These are phyloP conservation scores for Sphaeramia orbicularis DNA, from an alignment of 2,797 vertebrate genomes.

Conservation along the genomic window DNA sequence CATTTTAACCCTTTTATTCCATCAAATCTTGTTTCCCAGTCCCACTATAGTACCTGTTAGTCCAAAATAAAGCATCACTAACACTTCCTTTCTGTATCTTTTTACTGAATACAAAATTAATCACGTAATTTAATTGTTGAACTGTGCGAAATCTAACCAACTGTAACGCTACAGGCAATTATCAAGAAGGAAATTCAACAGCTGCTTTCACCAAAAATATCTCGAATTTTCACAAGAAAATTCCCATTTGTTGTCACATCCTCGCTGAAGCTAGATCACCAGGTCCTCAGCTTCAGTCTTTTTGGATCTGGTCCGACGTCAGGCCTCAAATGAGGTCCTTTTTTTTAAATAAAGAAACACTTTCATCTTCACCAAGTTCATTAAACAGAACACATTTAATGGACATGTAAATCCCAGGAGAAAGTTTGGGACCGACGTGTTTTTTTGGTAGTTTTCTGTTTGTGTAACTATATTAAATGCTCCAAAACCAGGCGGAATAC, in stretches of 20 bases:
- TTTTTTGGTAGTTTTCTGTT: too few species aligned
- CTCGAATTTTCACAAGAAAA: too few species aligned
- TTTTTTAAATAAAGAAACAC: background rate
- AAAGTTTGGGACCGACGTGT: conserved; percentile 18
- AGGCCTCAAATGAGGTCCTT: background rate
- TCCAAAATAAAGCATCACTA: too few species aligned
- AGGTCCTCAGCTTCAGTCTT: background rate
- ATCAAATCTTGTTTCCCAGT: too few species aligned
- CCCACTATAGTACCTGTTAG: too few species aligned
- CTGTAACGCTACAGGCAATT: too few species aligned
- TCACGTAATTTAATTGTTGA: too few species aligned
- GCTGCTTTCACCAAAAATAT: background rate
- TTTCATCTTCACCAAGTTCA: conserved; percentile 19
- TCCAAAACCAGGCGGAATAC: conserved; percentile 33
- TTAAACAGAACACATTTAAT: conserved; percentile 23
- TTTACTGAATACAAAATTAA: too few species aligned
- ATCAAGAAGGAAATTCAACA: too few species aligned
- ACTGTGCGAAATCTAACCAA: too few species aligned
- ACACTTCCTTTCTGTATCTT: too few species aligned
- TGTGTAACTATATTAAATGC: conserved; percentile 19
- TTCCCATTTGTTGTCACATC: background rate
- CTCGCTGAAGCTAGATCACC: conserved; percentile 8
- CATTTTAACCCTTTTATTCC: too few species aligned
- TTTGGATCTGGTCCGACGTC: background rate
- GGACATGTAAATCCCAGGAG: conserved; percentile 31